Conservation (phyloP, 2,888 invertebrate species). For the Diogma glabrata region DNA sequence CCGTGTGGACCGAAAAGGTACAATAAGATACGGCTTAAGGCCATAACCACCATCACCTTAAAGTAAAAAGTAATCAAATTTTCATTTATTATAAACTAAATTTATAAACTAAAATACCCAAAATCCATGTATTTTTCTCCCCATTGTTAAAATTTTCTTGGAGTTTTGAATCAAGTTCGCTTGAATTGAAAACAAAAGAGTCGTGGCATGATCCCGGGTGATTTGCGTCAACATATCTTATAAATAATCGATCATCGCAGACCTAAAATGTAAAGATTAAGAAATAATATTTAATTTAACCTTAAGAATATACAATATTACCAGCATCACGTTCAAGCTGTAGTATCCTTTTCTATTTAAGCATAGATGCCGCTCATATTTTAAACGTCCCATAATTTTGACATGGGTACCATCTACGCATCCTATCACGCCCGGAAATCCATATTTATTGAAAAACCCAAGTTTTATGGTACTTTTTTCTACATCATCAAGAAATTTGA, state of each 20-base stretch:
- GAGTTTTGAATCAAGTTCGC: background rate
- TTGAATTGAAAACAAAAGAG: slow-evolving; percentile 2
- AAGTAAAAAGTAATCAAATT: no score
- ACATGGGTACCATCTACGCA: background rate
- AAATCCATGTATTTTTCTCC: background rate
- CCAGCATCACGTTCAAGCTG: background rate
- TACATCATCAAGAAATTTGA: background rate
- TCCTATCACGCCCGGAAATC: background rate
- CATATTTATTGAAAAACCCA: background rate
- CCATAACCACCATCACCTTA: background rate
- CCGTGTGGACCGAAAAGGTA: background rate
- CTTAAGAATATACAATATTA: no score
- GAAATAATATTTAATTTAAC: no score
- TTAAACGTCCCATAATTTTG: background rate
- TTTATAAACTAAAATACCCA: no score
- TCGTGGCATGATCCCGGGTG: slow-evolving; percentile 10
- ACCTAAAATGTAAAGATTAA: slow-evolving; percentile 3
- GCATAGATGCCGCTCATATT: background rate
- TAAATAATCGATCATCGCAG: slow-evolving; percentile 1
- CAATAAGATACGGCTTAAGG: background rate
- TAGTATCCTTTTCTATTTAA: background rate
- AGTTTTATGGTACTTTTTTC: background rate
- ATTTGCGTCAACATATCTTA: background rate
- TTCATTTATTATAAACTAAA: no score
- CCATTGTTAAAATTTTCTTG: background rate